A percentile compares a stretch with the other conserved stretches of the same genome.
Evolutionary conservation across 1,140 invertebrate genomes (phyloP).

Genomic region (Drosophila triauraria): DNA sequence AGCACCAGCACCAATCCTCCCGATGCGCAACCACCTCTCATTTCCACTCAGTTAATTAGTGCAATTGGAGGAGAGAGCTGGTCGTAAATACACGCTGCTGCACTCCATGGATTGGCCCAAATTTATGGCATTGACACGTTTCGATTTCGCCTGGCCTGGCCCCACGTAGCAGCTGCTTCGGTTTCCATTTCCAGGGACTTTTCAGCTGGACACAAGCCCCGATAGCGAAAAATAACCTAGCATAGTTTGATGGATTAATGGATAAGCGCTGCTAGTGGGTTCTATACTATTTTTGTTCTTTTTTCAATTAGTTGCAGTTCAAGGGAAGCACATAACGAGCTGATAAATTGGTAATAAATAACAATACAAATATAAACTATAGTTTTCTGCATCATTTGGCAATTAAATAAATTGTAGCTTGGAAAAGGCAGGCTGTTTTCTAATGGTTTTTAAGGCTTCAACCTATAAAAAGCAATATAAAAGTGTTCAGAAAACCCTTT

Average conservation of each 20-base stretch:
- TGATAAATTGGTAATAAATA: no score
- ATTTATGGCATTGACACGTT: constrained; percentile 54
- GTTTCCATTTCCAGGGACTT: constrained; percentile 9
- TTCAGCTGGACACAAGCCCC: neutral
- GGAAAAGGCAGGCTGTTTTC: neutral
- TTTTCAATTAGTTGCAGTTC: neutral
- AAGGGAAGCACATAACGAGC: no score
- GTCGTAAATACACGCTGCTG: constrained; percentile 44
- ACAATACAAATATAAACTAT: no score
- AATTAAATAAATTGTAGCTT: neutral
- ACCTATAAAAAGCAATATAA: no score
- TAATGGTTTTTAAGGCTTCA: no score
- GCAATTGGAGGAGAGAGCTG: constrained; percentile 42
- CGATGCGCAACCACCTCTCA: neutral
- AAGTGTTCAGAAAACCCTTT: no score
- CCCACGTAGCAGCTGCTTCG: constrained; percentile 11
- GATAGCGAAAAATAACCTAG: neutral
- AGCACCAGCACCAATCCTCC: neutral
- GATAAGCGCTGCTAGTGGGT: neutral
- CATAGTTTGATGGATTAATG: constrained; percentile 14
- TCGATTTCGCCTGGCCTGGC: constrained; percentile 14
- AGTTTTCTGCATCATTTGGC: no score
- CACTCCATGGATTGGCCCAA: constrained; percentile 49
- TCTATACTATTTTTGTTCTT: neutral
- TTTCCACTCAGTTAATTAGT: constrained; percentile 50